Percentiles rank a stretch among this genome's conserved stretches.
phyloP scores from a whole-genome alignment of 2,888 invertebrate species.

The Drosophila colorata region DNA sequence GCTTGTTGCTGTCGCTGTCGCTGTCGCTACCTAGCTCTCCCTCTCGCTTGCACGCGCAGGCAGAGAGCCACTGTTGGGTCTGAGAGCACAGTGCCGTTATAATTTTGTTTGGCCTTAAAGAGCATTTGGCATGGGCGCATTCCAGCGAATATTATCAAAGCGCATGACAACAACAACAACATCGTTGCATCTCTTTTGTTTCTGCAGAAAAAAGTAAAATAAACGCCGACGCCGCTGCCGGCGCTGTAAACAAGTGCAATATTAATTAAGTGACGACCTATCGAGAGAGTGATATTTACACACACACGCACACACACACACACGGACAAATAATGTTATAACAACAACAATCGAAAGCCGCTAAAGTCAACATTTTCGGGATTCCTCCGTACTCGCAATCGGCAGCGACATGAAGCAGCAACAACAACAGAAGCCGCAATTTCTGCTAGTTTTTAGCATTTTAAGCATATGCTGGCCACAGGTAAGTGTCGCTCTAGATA shows the following conservation, averaged over 20 bases:
- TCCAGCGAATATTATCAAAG: constrained; percentile 46
- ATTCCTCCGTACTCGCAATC: constrained; percentile 50
- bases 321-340: constrained; percentile 54
- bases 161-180: constrained; percentile 23
- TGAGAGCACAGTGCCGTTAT: constrained; percentile 60
- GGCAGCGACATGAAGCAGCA: constrained; percentile 49
- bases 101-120: constrained; percentile 64
- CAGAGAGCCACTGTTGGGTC: too few relatives aligned
- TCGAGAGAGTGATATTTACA: constrained; percentile 11
- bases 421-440: constrained; percentile 29
- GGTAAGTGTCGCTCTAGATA: constrained; percentile 39
- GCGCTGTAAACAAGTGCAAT: constrained; percentile 60
- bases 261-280: constrained; percentile 54
- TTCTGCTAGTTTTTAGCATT: constrained; percentile 45
- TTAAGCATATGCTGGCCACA: constrained; percentile 59
- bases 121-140: constrained; percentile 55
- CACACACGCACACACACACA: constrained; percentile 13
- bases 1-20: constrained; percentile 47
- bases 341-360: constrained; percentile 31
- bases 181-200: constrained; percentile 18
- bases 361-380: constrained; percentile 25
- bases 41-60: not conserved
- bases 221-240: constrained; percentile 12
- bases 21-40: not conserved
- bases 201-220: constrained; percentile 29